A percentile compares a stretch with the other conserved stretches of the same genome.
These are phyloP conservation scores for Aplochiton taeniatus DNA, from an alignment of 2,797 vertebrate species.

Conservation along the genomic window DNA sequence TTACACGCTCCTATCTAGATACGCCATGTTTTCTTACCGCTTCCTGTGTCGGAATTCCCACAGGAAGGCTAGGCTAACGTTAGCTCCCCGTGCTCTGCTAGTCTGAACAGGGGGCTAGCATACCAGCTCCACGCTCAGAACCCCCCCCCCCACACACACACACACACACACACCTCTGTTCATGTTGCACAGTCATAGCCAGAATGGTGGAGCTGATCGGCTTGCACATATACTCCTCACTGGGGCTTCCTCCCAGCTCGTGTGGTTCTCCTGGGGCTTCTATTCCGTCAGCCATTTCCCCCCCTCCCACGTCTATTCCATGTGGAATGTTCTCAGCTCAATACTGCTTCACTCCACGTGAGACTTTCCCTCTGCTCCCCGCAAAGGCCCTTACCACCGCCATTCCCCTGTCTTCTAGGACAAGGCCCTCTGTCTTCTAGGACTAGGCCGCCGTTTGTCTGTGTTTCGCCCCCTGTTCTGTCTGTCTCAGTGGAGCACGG, in stretches of 20 bases:
- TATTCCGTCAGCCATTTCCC: too few species aligned
- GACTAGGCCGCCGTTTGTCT: conserved; percentile 17
- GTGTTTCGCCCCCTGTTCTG: conserved; percentile 34
- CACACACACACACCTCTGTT: too few species aligned
- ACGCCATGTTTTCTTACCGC: conserved; percentile 63
- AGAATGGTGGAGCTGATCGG: too few species aligned
- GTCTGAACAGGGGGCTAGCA: conserved; percentile 15
- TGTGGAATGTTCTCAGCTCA: neutral
- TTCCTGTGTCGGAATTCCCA: conserved; percentile 64
- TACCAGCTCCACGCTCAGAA: conserved; percentile 62
- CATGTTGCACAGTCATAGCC: conserved; percentile 28
- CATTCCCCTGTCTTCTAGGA: too few species aligned
- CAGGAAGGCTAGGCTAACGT: conserved; percentile 60
- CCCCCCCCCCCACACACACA: conserved; percentile 37
- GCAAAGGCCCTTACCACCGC: too few species aligned
- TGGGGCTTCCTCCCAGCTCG: too few species aligned
- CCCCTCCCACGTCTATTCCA: too few species aligned
- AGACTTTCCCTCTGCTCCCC: too few species aligned
- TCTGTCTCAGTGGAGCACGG: neutral
- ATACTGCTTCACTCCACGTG: too few species aligned
- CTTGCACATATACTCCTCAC: too few species aligned
- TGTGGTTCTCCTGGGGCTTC: too few species aligned
- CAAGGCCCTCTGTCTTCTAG: too few species aligned
- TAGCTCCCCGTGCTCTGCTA: conserved; percentile 32
- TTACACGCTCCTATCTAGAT: conserved; percentile 65